Conservation (phyloP, 2,797 vertebrate genomes). For the Brachyalestes nurse region DNA sequence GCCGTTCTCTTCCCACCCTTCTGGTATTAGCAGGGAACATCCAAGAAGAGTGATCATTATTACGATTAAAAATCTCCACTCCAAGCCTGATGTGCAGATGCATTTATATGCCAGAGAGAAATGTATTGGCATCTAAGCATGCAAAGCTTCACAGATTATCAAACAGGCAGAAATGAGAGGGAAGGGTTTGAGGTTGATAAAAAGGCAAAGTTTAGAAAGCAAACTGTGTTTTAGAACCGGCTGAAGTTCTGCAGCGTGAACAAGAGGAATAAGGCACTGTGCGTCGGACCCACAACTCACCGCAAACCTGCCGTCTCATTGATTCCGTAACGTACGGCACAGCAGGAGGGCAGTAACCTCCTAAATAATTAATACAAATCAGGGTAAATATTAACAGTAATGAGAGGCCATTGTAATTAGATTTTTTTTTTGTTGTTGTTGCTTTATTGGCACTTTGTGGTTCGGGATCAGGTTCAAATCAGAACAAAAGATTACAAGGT, state of each 20-base stretch:
- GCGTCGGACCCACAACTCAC: conserved; percentile 82
- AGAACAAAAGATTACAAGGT: conserved; percentile 5
- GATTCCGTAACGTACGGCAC: conserved; percentile 87
- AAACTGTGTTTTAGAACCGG: conserved; percentile 77
- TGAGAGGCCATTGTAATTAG: conserved; percentile 66
- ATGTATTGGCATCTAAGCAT: conserved; percentile 76
- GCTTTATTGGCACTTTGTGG: background rate
- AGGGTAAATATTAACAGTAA: conserved; percentile 77
- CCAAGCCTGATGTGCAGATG: conserved; percentile 71
- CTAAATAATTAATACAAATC: conserved; percentile 87
- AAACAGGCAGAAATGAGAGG: conserved; percentile 77
- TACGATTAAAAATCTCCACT: conserved; percentile 48
- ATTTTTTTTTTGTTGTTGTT: conserved; percentile 34
- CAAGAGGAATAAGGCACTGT: conserved; percentile 75
- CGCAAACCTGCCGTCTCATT: conserved; percentile 86
- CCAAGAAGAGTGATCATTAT: conserved; percentile 20
- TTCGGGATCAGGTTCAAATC: conserved; percentile 38
- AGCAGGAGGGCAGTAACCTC: conserved; percentile 87
- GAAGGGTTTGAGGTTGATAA: conserved; percentile 48
- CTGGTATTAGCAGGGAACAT: conserved; percentile 39
- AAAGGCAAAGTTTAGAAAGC: conserved; percentile 80
- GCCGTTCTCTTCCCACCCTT: conserved; percentile 59
- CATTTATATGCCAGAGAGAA: conserved; percentile 71
- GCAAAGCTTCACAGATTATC: conserved; percentile 81
- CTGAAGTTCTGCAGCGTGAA: conserved; percentile 77